These are phyloP conservation scores for Euphonia xanthogaster DNA, from an alignment of 2,797 vertebrate species.

Conservation along the genomic window DNA sequence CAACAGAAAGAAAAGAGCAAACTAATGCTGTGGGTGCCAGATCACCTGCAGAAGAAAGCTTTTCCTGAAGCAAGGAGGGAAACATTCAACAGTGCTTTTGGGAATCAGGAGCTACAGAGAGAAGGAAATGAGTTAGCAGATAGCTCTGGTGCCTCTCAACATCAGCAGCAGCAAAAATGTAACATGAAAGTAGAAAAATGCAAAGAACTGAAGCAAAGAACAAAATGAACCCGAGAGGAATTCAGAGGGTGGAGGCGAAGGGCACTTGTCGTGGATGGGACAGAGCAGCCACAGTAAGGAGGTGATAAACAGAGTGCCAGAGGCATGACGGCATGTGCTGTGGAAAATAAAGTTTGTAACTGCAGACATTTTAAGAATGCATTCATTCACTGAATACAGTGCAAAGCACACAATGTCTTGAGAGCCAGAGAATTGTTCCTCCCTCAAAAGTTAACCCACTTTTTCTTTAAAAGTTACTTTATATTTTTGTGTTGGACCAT, in stretches of 20 bases:
- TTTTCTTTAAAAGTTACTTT: not conserved
- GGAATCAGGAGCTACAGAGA: not conserved
- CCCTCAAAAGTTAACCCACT: not conserved
- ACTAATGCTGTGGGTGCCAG: not conserved
- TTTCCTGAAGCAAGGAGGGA: not conserved
- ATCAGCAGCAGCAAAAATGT: not conserved
- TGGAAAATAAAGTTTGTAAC: conserved; percentile 1
- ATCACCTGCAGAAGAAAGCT: not conserved
- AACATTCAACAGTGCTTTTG: rapidly evolving
- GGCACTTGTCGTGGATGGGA: not conserved
- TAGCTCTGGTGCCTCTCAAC: not conserved
- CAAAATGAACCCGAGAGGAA: conserved; percentile 5
- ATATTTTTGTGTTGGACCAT: not conserved
- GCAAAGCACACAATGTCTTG: not conserved
- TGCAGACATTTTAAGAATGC: conserved; percentile 9
- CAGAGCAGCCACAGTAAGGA: not conserved
- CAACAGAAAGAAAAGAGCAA: not conserved
- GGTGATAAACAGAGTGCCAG: not conserved
- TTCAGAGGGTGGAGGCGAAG: not conserved
- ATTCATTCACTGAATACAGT: not conserved
- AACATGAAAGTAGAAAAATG: not conserved
- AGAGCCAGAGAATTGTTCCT: not conserved
- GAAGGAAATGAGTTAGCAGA: not conserved
- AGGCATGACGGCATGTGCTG: not conserved
- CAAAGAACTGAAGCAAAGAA: not conserved